Percentiles rank a stretch among this genome's conserved stretches.
phyloP scores from a whole-genome alignment of 2,113 vertebrate species.

The Phrynosoma blainvillii region DNA sequence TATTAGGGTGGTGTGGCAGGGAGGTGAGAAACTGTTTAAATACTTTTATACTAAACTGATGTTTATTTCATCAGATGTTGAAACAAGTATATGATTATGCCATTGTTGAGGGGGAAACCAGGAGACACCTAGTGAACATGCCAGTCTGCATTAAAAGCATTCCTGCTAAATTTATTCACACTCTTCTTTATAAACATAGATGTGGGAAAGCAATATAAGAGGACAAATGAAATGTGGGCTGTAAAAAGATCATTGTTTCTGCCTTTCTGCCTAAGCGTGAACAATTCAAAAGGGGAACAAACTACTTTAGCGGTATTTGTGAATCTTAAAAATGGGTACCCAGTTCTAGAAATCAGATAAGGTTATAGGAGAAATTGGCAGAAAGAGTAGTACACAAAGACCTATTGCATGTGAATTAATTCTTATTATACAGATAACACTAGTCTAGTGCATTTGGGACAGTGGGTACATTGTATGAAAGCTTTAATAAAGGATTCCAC shows the following conservation, averaged over 20 bases:
- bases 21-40: no score
- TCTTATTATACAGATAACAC: background rate
- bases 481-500: background rate
- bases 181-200: background rate
- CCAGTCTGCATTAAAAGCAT: background rate
- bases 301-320: background rate
- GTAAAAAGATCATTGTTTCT: background rate
- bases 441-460: background rate
- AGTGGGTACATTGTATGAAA: background rate
- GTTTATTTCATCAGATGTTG: no score
- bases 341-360: background rate
- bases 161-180: background rate
- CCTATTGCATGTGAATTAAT: background rate
- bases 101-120: background rate
- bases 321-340: background rate
- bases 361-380: background rate
- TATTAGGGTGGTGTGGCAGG: no score
- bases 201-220: background rate
- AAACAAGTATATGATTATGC: background rate
- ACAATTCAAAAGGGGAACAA: background rate
- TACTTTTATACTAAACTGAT: no score
- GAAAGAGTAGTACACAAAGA: background rate
- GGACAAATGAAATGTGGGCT: background rate
- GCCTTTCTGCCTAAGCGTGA: background rate
- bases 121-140: no score